Base-by-base conservation (phyloP, 2,888 invertebrate species). In the Dryocosmus kuriphilus region DNA sequence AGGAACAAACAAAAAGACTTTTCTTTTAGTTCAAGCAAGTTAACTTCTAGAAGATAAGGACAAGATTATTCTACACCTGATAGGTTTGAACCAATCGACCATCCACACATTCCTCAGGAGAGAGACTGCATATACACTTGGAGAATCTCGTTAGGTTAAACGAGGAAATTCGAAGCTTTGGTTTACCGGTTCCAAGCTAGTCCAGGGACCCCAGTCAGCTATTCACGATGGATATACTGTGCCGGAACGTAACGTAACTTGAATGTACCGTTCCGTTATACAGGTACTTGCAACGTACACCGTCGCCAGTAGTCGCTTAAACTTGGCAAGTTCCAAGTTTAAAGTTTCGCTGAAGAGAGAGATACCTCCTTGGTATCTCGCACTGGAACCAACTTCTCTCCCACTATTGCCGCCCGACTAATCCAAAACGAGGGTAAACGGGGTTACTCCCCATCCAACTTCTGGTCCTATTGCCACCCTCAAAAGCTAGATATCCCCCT, bases 201-300 rank as follows among this genome's bases (percentile, higher is more conserved):
- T 79, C 79, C 77, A 79, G 80, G 82, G 80, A 80, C 82, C 79
- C 79, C 77, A 80, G 82, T 80, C 82, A 79, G 82, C 82, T 81
- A 82, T 82, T 82, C 80, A 82, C 81, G 81, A 81, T 82, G 80
- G 80, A 82, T 82, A 81, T 81, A 82, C 75, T 79, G 81, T 81
- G 77, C 76, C 78, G 78, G 65, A 77, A 77, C 81, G 77, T 75
- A 77, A 75, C 81, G 81, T 80, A 82, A 82, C 80, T 82, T 81
- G 80, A 82, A 82, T 80, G 81, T 80, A 78, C 80, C 80, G 80
- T 82, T 78, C 81, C 81, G 77, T 81, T 78, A 82, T 80, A 79
- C 80, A 81, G 80, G 77, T 81, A 27, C 51, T 46, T 67, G 27
- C 27, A 78, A 80, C 76, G 76, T 78, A 80, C 75, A 76, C 14